These are phyloP conservation scores for Trichechus manatus DNA, from an alignment of 2,113 vertebrate species.

Conservation along the genomic window DNA sequence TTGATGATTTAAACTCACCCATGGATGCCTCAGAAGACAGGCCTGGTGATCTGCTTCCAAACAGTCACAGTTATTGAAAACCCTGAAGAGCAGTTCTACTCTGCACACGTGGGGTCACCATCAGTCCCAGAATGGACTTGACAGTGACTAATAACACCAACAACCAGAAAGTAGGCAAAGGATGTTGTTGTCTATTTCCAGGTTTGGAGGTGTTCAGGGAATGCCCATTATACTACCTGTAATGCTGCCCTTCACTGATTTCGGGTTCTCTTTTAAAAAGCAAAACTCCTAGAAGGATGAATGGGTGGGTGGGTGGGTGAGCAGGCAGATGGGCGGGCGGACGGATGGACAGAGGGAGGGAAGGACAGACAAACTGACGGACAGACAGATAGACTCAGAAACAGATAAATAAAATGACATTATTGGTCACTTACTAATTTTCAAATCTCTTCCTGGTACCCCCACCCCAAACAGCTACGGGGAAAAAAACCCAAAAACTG, in stretches of 20 bases:
- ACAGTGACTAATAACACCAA: no score
- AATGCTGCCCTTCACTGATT: not conserved
- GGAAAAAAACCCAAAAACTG: not conserved
- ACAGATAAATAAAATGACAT: not conserved
- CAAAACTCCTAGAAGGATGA: not conserved
- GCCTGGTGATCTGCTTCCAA: not conserved
- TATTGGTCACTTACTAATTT: constrained; percentile 7
- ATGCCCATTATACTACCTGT: rapidly evolving
- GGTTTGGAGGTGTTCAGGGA: not conserved
- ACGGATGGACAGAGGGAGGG: not conserved
- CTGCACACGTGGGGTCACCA: no score
- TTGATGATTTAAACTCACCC: not conserved
- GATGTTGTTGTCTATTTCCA: not conserved
- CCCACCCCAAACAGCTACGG: not conserved
- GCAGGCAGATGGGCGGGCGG: no score
- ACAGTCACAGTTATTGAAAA: no score
- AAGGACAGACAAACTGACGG: not conserved
- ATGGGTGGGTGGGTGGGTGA: no score
- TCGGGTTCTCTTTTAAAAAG: not conserved
- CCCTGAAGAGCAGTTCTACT: no score
- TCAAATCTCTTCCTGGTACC: not conserved
- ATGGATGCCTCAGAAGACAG: not conserved
- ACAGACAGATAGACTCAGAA: not conserved
- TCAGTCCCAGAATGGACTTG: no score
- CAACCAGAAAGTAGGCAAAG: not conserved